Conservation (phyloP, 64 coral and sea anemone species). For the Montipora foliosa region DNA sequence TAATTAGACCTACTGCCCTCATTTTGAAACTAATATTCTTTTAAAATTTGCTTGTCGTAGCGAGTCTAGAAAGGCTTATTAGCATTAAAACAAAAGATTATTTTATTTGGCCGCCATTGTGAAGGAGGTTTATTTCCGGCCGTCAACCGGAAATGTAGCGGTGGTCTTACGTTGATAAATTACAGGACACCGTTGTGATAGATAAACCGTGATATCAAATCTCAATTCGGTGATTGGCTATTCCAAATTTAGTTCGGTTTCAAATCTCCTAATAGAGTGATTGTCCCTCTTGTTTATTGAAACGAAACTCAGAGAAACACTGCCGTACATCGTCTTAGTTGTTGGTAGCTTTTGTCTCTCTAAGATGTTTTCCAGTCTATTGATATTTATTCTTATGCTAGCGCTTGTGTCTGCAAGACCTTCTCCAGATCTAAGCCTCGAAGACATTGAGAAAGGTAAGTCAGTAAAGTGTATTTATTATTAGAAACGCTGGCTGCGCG, state of each 20-base stretch:
- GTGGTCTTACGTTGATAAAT: background rate
- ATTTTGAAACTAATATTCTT: too few relatives aligned
- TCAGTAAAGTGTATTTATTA: background rate
- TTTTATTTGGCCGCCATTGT: too few relatives aligned
- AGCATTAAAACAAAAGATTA: too few relatives aligned
- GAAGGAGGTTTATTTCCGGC: too few relatives aligned
- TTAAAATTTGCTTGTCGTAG: too few relatives aligned
- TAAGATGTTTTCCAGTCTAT: background rate
- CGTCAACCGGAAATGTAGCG: background rate
- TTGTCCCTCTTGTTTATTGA: too few relatives aligned
- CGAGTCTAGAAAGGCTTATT: too few relatives aligned
- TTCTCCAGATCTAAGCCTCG: conserved; percentile 12
- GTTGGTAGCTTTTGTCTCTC: background rate
- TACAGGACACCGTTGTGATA: background rate
- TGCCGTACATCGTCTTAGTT: background rate
- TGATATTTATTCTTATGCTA: background rate
- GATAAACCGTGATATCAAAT: background rate
- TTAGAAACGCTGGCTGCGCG: too few relatives aligned
- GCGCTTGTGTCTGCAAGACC: conserved; percentile 12
- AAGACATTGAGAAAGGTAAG: conserved; percentile 49
- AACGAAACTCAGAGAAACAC: background rate
- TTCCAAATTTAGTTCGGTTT: conserved; percentile 4
- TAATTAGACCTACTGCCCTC: too few relatives aligned
- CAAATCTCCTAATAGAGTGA: background rate
- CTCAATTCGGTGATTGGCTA: background rate